Percentiles rank a stretch among this genome's conserved stretches.
Conservation (phyloP, 2,113 vertebrate genomes). For the Aramus guarauna region DNA sequence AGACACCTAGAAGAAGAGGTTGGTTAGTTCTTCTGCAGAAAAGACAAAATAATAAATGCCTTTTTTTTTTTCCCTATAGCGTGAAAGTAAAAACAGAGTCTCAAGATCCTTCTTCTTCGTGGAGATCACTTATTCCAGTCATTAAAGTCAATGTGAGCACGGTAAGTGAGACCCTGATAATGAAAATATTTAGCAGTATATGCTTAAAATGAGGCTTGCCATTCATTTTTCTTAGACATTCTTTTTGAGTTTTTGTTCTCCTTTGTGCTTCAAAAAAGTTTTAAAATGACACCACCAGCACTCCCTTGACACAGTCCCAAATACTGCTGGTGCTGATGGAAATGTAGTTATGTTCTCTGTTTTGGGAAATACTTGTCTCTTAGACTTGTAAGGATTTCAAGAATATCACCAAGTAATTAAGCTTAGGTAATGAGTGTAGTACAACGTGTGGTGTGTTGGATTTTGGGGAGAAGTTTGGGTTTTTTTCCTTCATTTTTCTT, state of each 20-base stretch:
- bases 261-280: neutral
- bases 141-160: constrained; percentile 98
- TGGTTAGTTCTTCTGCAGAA: neutral
- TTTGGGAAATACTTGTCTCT: neutral
- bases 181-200: neutral
- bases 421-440: neutral
- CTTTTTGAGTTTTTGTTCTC: neutral
- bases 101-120: constrained; percentile 89
- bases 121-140: constrained; percentile 97
- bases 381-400: neutral
- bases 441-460: neutral
- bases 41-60: neutral
- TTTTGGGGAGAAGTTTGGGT: neutral
- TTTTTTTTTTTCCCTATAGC: constrained; percentile 41
- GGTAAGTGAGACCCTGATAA: constrained; percentile 75
- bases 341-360: neutral
- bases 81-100: constrained; percentile 90
- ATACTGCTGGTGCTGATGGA: neutral
- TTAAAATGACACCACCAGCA: neutral
- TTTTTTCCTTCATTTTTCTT: neutral
- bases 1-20: neutral
- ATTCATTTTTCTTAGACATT: neutral
- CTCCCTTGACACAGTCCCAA: neutral
- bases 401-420: neutral
- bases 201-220: neutral